A percentile compares a stretch with the other conserved stretches of the same genome.
These are phyloP conservation scores for Rhinolophus sinicus DNA, from an alignment of 2,113 vertebrate genomes.

Conservation along the genomic window DNA sequence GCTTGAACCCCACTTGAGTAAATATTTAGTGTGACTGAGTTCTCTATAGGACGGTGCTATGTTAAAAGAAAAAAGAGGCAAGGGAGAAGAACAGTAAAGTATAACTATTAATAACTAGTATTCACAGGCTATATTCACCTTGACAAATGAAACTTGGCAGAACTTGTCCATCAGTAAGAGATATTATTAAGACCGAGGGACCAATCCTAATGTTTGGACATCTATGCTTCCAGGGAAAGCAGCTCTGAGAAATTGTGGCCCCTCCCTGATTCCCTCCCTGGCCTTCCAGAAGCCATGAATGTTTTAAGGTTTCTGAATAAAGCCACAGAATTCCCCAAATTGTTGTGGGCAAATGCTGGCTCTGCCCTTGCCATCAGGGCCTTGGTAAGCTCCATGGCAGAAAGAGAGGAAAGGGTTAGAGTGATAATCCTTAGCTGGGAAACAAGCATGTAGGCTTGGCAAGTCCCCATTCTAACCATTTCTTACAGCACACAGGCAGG, in stretches of 20 bases:
- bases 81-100: neutral
- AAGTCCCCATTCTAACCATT: neutral
- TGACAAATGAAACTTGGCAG: neutral
- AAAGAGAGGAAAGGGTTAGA: neutral
- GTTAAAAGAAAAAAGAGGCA: neutral
- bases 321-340: neutral
- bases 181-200: neutral
- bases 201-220: neutral
- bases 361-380: neutral
- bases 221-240: neutral
- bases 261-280: neutral
- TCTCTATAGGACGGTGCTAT: neutral
- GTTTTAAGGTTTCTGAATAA: constrained; percentile 29
- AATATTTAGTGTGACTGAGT: neutral
- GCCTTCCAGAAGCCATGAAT: neutral
- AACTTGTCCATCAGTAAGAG: neutral
- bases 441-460: neutral
- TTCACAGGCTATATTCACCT: neutral
- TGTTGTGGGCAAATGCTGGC: neutral
- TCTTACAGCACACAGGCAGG: neutral
- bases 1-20: neutral
- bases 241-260: neutral
- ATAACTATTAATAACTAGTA: neutral
- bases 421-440: neutral
- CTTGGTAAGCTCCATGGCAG: neutral